Percentiles rank a stretch among this genome's conserved stretches.
Evolutionary conservation across 2,888 invertebrate genomes (phyloP).

Genomic region (Lissocephala sabroskyi): DNA sequence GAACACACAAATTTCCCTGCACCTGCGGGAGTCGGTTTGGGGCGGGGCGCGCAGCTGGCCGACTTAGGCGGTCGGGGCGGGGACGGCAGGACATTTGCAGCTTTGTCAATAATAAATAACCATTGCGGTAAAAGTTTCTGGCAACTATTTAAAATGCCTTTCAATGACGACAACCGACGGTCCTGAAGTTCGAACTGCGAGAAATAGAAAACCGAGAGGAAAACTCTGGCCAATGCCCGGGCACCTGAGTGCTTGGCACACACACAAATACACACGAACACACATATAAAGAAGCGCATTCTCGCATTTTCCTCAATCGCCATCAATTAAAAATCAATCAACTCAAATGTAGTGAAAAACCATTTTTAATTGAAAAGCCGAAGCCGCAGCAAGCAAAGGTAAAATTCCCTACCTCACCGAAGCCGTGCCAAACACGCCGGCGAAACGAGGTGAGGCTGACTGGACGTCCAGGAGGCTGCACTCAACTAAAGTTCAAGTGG

Average conservation of each 20-base stretch:
- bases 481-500: slow-evolving; percentile 42
- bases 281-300: background rate
- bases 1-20: too few relatives aligned
- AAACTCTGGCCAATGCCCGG: too few relatives aligned
- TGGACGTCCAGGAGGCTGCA: slow-evolving; percentile 23
- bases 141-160: slow-evolving; percentile 31
- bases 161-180: too few relatives aligned
- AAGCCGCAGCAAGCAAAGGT: slow-evolving; percentile 15
- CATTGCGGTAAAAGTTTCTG: slow-evolving; percentile 36
- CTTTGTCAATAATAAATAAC: slow-evolving; percentile 53
- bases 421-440: too few relatives aligned
- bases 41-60: too few relatives aligned
- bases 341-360: slow-evolving; percentile 64
- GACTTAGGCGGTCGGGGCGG: background rate
- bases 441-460: too few relatives aligned
- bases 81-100: slow-evolving; percentile 7
- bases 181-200: too few relatives aligned
- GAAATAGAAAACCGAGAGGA: too few relatives aligned
- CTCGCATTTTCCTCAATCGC: slow-evolving; percentile 35
- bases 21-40: too few relatives aligned
- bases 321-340: slow-evolving; percentile 65
- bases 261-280: background rate
- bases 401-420: too few relatives aligned
- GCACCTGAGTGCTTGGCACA: slow-evolving; percentile 22
- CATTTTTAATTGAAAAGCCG: slow-evolving; percentile 61